These are phyloP conservation scores for Oryctolagus cuniculus DNA, from an alignment of 2,113 vertebrate genomes.

Conservation along the genomic window mOryCun1.1 NC_091443.1:1790501-1791000, in stretches of 20 bases:
- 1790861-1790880: neutral
- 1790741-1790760: neutral
- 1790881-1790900: neutral
- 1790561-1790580: constrained; percentile 85
- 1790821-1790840: neutral
- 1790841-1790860: constrained; percentile 18
- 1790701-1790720: constrained; percentile 37
- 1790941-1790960: neutral
- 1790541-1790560: constrained; percentile 86
- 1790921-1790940: neutral
- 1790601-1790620: constrained; percentile 80
- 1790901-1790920: neutral
- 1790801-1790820: neutral
- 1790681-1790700: constrained; percentile 19
- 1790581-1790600: constrained; percentile 88
- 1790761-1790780: neutral
- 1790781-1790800: neutral
- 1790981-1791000: neutral
- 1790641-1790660: constrained; percentile 44
- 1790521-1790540: constrained; percentile 82
- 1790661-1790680: constrained; percentile 74
- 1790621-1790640: constrained; percentile 84
- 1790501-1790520: constrained; percentile 79
- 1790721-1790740: neutral
- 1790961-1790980: neutral